Conservation (phyloP, 1,140 invertebrate species). For the Heterodera carotae region DNA sequence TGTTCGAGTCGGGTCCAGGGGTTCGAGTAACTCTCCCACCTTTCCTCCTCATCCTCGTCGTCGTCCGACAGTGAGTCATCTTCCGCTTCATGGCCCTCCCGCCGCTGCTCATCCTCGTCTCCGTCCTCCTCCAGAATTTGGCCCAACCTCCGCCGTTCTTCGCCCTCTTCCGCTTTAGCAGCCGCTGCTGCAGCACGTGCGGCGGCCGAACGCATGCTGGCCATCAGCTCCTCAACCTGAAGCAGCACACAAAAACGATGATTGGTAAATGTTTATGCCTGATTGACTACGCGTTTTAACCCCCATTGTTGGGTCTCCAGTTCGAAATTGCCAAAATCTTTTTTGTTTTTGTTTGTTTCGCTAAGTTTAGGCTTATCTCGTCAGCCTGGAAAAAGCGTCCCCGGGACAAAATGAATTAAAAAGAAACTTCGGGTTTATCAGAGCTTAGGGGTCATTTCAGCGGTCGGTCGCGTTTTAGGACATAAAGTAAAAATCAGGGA, state of each 20-base stretch:
- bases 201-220: slow-evolving; percentile 24
- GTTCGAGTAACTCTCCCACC: neutral
- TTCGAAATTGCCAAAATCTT: too few relatives aligned
- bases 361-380: too few relatives aligned
- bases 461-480: too few relatives aligned
- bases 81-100: slow-evolving; percentile 40
- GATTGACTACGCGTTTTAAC: too few relatives aligned
- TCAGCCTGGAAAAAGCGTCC: too few relatives aligned
- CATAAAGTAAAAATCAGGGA: too few relatives aligned
- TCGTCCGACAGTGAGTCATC: slow-evolving; percentile 6
- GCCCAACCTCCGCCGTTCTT: slow-evolving; percentile 27
- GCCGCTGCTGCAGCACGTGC: slow-evolving; percentile 1
- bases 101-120: slow-evolving; percentile 30
- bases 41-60: slow-evolving; percentile 14
- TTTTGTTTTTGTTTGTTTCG: too few relatives aligned
- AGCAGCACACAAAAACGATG: neutral
- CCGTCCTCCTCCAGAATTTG: slow-evolving; percentile 41
- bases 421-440: slow-evolving; percentile 1
- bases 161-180: neutral
- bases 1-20: too few relatives aligned
- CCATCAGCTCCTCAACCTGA: slow-evolving; percentile 37
- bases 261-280: too few relatives aligned
- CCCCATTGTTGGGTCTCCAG: too few relatives aligned
- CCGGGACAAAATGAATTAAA: too few relatives aligned
- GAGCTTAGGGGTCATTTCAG: too few relatives aligned